These are phyloP conservation scores for Idris sp. DNA, from an alignment of 1,140 invertebrate species.

Conservation along the genomic window DNA sequence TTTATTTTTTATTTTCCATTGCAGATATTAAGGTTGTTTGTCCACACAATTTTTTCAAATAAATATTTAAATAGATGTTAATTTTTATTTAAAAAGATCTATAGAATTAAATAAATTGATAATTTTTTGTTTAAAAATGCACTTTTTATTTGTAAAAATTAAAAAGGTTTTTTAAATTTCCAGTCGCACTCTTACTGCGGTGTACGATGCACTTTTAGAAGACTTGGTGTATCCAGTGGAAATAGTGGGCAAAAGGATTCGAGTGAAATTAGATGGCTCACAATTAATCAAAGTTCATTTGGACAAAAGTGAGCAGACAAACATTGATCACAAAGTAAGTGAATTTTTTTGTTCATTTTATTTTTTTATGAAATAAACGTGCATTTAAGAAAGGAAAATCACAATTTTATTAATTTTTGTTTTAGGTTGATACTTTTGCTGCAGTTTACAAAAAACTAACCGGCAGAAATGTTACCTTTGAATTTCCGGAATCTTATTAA, in stretches of 20 bases:
- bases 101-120: too few relatives aligned
- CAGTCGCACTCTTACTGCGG: slow-evolving; percentile 95
- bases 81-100: too few relatives aligned
- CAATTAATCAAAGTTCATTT: slow-evolving; percentile 98
- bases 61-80: too few relatives aligned
- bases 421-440: slow-evolving; percentile 96
- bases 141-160: too few relatives aligned
- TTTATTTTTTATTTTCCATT: too few relatives aligned
- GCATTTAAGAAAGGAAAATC: too few relatives aligned
- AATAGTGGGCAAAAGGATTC: slow-evolving; percentile 98
- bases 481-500: slow-evolving; percentile 95
- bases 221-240: slow-evolving; percentile 99
- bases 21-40: too few relatives aligned
- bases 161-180: too few relatives aligned
- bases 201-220: slow-evolving; percentile 97
- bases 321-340: slow-evolving; percentile 99
- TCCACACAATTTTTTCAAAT: too few relatives aligned
- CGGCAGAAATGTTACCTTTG: slow-evolving; percentile 98
- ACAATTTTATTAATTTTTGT: slow-evolving; percentile 6
- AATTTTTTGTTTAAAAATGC: too few relatives aligned
- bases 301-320: slow-evolving; percentile 99
- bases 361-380: too few relatives aligned
- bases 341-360: not conserved
- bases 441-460: slow-evolving; percentile 99
- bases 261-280: slow-evolving; percentile 96